Evolutionary conservation across 1,140 invertebrate species (phyloP).

Genomic region (Holotrichia oblita): DNA sequence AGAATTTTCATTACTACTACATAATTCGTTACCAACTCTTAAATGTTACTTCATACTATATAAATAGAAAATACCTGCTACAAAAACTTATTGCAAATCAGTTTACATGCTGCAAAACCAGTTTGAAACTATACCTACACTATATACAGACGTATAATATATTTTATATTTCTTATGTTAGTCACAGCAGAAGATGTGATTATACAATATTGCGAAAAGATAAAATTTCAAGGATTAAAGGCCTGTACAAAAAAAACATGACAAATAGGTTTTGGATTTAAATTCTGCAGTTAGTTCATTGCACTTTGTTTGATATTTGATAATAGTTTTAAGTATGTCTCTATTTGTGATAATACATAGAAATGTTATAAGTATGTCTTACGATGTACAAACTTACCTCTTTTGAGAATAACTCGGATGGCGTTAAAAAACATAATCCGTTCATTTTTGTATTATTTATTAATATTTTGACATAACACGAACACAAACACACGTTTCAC

Average conservation of each 20-base stretch:
- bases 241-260: neutral
- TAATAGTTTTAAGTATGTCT: neutral
- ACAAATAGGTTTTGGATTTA: conserved; percentile 5
- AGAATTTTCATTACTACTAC: neutral
- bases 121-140: neutral
- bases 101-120: neutral
- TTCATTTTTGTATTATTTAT: conserved; percentile 40
- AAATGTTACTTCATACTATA: neutral
- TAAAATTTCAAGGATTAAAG: no score
- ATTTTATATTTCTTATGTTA: no score
- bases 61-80: neutral
- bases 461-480: conserved; percentile 38
- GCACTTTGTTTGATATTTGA: neutral
- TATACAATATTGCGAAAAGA: no score
- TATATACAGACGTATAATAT: no score
- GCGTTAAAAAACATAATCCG: conserved; percentile 39
- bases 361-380: neutral
- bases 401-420: conserved; percentile 34
- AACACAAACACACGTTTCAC: conserved; percentile 41
- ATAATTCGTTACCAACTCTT: neutral
- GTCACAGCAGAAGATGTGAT: no score
- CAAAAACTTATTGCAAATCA: neutral
- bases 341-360: neutral
- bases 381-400: conserved; percentile 35
- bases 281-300: neutral